Conservation (phyloP, 2,888 invertebrate genomes). For the Creontiades dilutus region DNA sequence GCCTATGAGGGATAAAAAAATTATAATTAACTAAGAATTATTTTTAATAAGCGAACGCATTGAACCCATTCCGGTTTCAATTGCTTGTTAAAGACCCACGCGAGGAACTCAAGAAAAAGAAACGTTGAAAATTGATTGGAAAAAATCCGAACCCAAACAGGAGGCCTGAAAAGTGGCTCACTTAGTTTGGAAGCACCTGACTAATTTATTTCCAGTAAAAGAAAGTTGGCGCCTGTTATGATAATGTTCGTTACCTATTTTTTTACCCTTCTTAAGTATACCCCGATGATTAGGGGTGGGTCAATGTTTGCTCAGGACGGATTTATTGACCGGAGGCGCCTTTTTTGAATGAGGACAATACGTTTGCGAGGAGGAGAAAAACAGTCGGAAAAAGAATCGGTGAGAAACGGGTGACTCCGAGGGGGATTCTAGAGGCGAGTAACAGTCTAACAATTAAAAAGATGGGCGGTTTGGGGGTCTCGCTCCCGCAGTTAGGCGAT, state of each 20-base stretch:
- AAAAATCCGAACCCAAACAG: constrained; percentile 30
- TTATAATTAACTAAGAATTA: too few relatives aligned
- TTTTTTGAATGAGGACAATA: constrained; percentile 56
- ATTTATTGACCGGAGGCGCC: constrained; percentile 59
- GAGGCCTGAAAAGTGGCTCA: constrained; percentile 33
- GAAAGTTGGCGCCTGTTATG: constrained; percentile 62
- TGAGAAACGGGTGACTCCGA: constrained; percentile 31
- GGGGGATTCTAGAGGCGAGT: constrained; percentile 22
- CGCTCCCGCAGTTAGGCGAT: constrained; percentile 61
- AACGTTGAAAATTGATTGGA: constrained; percentile 20
- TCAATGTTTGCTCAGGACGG: constrained; percentile 65
- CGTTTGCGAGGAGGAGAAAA: constrained; percentile 30
- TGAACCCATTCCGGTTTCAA: neutral
- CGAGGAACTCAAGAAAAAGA: neutral
- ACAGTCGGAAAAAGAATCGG: constrained; percentile 26
- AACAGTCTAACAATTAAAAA: constrained; percentile 67
- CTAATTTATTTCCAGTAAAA: constrained; percentile 62
- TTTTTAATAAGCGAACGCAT: too few relatives aligned
- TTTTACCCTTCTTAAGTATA: constrained; percentile 57
- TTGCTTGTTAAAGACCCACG: neutral
- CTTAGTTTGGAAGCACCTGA: constrained; percentile 55
- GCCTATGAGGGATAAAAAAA: too few relatives aligned
- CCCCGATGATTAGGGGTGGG: constrained; percentile 55
- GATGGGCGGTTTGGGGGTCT: constrained; percentile 56
- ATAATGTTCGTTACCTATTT: constrained; percentile 40